Percentiles rank a stretch among this genome's conserved stretches.
phyloP scores from a whole-genome alignment of 1,140 invertebrate genomes.

The Drosophila guanche region DNA sequence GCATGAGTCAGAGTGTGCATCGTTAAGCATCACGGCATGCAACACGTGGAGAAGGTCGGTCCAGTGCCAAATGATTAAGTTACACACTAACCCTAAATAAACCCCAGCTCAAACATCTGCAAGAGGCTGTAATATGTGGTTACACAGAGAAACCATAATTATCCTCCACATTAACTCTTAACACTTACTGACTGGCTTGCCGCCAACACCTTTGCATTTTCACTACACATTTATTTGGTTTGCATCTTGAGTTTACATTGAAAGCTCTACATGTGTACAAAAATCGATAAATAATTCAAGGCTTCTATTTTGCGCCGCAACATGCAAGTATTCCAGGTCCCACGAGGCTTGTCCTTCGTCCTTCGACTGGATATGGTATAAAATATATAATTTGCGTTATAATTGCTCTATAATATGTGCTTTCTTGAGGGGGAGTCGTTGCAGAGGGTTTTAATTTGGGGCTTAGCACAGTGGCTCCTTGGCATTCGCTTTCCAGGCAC shows the following conservation, averaged over 20 bases:
- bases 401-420: conserved; percentile 39
- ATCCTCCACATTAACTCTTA: neutral
- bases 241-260: conserved; percentile 46
- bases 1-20: conserved; percentile 7
- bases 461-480: conserved; percentile 41
- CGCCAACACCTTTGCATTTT: conserved; percentile 3
- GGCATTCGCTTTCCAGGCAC: conserved; percentile 44
- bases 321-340: conserved; percentile 8
- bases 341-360: conserved; percentile 20
- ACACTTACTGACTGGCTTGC: neutral
- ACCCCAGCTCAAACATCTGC: too few species aligned
- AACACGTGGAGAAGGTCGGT: conserved; percentile 24
- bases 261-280: conserved; percentile 61
- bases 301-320: conserved; percentile 12
- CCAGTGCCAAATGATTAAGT: neutral
- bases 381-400: conserved; percentile 48
- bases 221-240: conserved; percentile 66
- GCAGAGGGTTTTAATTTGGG: conserved; percentile 9
- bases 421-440: conserved; percentile 3
- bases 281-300: conserved; percentile 51
- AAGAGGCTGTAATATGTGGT: too few species aligned
- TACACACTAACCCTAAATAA: neutral
- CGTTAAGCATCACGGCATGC: conserved; percentile 25
- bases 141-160: too few species aligned
- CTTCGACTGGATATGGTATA: conserved; percentile 22